Conservation (phyloP, 2,888 invertebrate species). For the Chironomus riparius region DNA sequence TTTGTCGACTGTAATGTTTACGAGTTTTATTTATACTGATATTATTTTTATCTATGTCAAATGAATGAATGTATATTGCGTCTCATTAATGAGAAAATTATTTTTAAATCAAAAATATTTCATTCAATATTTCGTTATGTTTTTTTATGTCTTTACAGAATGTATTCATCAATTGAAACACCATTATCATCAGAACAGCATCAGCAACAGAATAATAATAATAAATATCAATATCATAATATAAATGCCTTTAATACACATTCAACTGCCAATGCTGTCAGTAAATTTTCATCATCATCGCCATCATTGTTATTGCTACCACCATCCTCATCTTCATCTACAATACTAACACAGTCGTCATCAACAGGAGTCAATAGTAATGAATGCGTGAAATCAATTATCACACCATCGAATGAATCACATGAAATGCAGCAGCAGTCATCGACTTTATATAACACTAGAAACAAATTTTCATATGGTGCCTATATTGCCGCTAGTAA, state of each 20-base stretch:
- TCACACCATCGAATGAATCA: conserved; percentile 9
- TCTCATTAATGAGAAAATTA: not conserved
- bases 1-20: too few relatives aligned
- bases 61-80: too few relatives aligned
- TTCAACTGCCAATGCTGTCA: conserved; percentile 14
- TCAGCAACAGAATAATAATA: conserved; percentile 4
- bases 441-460: conserved; percentile 14
- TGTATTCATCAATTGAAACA: conserved; percentile 22
- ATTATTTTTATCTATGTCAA: too few relatives aligned
- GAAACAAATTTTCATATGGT: conserved; percentile 30
- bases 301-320: not conserved
- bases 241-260: conserved; percentile 23
- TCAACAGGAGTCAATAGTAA: not conserved
- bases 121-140: not conserved
- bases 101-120: not conserved
- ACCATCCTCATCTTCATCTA: not conserved
- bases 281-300: conserved; percentile 3
- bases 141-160: not conserved
- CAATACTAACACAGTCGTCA: not conserved
- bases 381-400: conserved; percentile 8
- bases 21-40: too few relatives aligned
- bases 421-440: conserved; percentile 2
- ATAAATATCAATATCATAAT: conserved; percentile 17
- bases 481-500: conserved; percentile 29
- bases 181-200: conserved; percentile 6